Conservation (phyloP, 2,888 invertebrate genomes). For the Agriotes lineatus region DNA sequence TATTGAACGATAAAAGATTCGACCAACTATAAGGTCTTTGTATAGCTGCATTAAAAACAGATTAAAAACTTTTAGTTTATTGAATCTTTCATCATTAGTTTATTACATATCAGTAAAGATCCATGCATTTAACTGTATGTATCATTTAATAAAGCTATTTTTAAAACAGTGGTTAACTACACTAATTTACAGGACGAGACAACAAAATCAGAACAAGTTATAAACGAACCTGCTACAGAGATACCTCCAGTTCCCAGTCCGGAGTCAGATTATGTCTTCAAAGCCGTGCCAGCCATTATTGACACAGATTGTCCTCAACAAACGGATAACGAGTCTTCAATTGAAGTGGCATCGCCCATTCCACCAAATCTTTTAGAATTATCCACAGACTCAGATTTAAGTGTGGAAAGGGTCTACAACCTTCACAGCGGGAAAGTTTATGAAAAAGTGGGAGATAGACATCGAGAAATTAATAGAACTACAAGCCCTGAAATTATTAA, state of each 20-base stretch:
- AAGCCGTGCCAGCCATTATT: constrained; percentile 48
- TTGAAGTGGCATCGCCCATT: constrained; percentile 40
- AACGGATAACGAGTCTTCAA: constrained; percentile 38
- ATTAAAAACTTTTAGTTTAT: too few relatives aligned
- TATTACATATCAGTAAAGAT: too few relatives aligned
- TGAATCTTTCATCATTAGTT: too few relatives aligned
- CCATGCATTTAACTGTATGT: too few relatives aligned
- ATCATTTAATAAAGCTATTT: too few relatives aligned
- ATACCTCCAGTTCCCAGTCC: not conserved
- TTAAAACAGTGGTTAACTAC: not conserved
- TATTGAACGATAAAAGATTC: too few relatives aligned
- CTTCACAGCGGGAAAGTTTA: constrained; percentile 60
- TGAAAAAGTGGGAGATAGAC: constrained; percentile 48
- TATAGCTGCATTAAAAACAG: too few relatives aligned
- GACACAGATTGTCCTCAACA: constrained; percentile 36
- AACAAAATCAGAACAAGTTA: not conserved
- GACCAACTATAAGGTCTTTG: too few relatives aligned
- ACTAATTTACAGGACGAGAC: not conserved
- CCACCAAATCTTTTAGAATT: constrained; percentile 51
- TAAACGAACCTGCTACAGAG: not conserved
- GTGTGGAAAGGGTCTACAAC: constrained; percentile 62
- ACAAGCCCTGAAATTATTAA: constrained; percentile 43
- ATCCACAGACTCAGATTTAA: constrained; percentile 64
- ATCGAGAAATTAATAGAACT: constrained; percentile 43
- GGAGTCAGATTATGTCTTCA: constrained; percentile 15